Percentiles rank a stretch among this genome's conserved stretches.
phyloP scores from a whole-genome alignment of 2,888 invertebrate genomes.

The Metallyticus violacea region DNA sequence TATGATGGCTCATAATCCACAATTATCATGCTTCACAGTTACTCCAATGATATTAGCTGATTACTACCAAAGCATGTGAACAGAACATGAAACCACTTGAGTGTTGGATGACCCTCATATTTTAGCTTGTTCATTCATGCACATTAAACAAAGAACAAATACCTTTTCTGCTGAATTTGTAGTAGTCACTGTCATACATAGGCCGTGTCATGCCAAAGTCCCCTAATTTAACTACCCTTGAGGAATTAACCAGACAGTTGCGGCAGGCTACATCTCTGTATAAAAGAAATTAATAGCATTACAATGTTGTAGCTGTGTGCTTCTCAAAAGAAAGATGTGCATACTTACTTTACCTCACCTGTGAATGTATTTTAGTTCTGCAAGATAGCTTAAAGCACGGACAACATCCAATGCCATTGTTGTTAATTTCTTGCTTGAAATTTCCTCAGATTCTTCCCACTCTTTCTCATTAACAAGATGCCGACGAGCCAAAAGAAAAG shows the following conservation, averaged over 20 bases:
- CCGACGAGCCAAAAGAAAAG: conserved; percentile 78
- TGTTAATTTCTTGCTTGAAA: conserved; percentile 75
- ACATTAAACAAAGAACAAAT: conserved; percentile 22
- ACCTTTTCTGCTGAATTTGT: conserved; percentile 82
- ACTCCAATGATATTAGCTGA: no score
- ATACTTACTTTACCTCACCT: conserved; percentile 45
- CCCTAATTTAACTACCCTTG: conserved; percentile 68
- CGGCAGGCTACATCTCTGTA: conserved; percentile 73
- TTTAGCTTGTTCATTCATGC: no score
- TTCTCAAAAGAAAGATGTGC: background rate
- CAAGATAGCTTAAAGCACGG: conserved; percentile 79
- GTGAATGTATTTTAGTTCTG: conserved; percentile 82
- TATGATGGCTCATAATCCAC: no score
- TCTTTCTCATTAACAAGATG: conserved; percentile 66
- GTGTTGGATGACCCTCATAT: no score
- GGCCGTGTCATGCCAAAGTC: conserved; percentile 93
- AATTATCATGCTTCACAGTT: no score
- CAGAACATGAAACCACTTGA: no score
- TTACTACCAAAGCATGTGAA: no score
- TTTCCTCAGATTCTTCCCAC: conserved; percentile 69
- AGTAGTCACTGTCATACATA: conserved; percentile 85
- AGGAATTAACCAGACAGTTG: conserved; percentile 77
- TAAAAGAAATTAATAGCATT: background rate
- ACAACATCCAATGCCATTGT: conserved; percentile 87
- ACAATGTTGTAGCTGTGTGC: background rate